A percentile compares a stretch with the other conserved stretches of the same genome.
Conservation (phyloP, 2,113 vertebrate species). For the Eublepharis macularius region DNA sequence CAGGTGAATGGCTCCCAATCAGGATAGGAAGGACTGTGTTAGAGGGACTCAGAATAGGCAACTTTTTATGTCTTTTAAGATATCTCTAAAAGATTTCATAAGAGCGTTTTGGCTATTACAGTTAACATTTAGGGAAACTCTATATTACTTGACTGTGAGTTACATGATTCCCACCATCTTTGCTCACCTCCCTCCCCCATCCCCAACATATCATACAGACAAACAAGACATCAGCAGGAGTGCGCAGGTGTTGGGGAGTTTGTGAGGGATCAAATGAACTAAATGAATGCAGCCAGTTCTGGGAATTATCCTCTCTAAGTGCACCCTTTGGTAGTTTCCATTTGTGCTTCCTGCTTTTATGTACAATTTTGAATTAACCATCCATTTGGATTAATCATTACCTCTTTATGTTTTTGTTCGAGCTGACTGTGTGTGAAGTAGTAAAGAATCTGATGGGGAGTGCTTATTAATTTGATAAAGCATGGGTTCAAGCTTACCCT, state of each 20-base stretch:
- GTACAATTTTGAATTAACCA: neutral
- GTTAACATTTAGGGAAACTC: neutral
- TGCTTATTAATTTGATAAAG: neutral
- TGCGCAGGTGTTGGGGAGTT: neutral
- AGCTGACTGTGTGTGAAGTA: too few relatives aligned
- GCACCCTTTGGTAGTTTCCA: neutral
- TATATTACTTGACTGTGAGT: neutral
- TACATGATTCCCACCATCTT: too few relatives aligned
- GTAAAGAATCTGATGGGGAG: neutral
- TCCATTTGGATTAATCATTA: too few relatives aligned
- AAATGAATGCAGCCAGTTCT: neutral
- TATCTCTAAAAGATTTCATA: neutral
- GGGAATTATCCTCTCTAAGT: neutral
- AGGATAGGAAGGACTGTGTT: neutral
- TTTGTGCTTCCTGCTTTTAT: neutral
- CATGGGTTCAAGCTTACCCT: neutral
- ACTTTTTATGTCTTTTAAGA: neutral
- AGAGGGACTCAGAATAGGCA: neutral
- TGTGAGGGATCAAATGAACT: neutral
- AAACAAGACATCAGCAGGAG: neutral
- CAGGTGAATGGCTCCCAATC: neutral
- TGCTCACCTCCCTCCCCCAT: too few relatives aligned
- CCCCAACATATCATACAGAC: neutral
- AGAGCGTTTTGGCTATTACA: neutral
- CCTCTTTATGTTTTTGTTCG: too few relatives aligned